These are phyloP conservation scores for Phasia obesa DNA, from an alignment of 2,888 invertebrate species.

Conservation along the genomic window DNA sequence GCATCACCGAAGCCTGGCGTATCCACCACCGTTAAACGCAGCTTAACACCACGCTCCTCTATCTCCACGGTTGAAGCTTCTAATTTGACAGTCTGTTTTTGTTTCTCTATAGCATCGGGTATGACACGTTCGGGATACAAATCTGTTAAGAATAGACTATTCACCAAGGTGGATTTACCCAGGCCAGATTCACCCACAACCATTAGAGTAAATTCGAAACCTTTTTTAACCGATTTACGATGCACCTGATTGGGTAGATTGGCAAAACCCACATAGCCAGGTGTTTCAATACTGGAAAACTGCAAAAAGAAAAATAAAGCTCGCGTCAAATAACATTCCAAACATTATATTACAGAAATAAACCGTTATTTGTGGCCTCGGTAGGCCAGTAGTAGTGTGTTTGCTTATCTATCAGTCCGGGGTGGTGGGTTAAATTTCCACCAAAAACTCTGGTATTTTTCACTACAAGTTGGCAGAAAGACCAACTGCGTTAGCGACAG, in stretches of 20 bases:
- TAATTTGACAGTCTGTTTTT: conserved; percentile 95
- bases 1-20: conserved; percentile 98
- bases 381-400: no score
- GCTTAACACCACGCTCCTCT: conserved; percentile 96
- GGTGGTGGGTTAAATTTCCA: no score
- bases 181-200: conserved; percentile 96
- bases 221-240: conserved; percentile 98
- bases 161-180: conserved; percentile 97
- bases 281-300: conserved; percentile 93
- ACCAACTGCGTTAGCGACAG: no score
- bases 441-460: no score
- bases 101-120: conserved; percentile 95
- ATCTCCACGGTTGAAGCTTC: conserved; percentile 99
- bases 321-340: not conserved
- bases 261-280: conserved; percentile 90
- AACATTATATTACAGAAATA: no score
- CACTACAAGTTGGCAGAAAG: no score
- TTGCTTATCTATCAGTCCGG: no score
- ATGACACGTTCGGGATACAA: conserved; percentile 96
- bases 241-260: conserved; percentile 98
- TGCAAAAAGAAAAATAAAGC: conserved; percentile 81
- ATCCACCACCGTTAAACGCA: conserved; percentile 96
- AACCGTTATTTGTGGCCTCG: no score
- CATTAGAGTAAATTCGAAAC: conserved; percentile 98
- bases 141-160: conserved; percentile 96